These are phyloP conservation scores for Neostethus bicornis DNA, from an alignment of 2,797 vertebrate species.

Conservation along the genomic window DNA sequence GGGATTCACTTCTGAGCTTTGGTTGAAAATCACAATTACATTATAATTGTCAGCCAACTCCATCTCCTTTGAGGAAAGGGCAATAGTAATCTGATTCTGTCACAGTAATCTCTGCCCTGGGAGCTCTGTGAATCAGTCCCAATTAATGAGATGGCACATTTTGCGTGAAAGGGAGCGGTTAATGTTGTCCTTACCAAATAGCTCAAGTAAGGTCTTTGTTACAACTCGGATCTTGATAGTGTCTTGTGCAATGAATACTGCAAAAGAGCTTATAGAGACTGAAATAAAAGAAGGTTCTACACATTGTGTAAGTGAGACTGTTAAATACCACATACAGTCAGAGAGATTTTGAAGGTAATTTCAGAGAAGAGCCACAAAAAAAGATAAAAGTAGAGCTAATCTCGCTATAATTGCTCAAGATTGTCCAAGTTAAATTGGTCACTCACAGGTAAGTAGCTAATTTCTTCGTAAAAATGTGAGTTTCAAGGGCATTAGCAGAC, in stretches of 20 bases:
- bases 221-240: conserved; percentile 12
- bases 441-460: no score
- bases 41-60: conserved; percentile 46
- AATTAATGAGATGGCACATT: conserved; percentile 56
- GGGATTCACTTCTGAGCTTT: conserved; percentile 58
- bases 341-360: not conserved
- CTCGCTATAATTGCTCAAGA: no score
- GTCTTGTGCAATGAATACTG: conserved; percentile 11
- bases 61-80: conserved; percentile 42
- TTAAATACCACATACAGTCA: not conserved
- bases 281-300: conserved; percentile 3
- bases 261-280: conserved; percentile 6
- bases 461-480: no score
- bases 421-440: no score
- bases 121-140: conserved; percentile 49
- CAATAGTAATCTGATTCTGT: conserved; percentile 50
- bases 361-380: no score
- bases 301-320: not conserved
- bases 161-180: conserved; percentile 30
- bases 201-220: conserved; percentile 18
- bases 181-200: conserved; percentile 37
- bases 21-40: conserved; percentile 56
- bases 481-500: no score
- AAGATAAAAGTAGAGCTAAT: no score
- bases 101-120: conserved; percentile 48